These are phyloP conservation scores for mouse (Mus musculus) DNA, from an alignment of 2,113 vertebrate genomes.

Conservation along the genomic window DNA sequence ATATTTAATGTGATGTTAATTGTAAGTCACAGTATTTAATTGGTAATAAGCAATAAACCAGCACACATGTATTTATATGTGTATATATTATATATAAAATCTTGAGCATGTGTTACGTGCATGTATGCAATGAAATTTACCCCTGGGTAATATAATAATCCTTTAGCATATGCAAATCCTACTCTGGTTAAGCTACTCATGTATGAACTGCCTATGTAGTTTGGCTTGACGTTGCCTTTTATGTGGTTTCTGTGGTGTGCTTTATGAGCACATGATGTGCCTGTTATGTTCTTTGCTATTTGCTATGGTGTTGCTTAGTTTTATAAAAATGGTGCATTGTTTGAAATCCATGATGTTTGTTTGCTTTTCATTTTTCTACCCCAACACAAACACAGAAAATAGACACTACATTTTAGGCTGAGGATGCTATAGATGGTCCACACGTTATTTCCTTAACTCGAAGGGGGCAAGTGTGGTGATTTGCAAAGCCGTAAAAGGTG, in stretches of 20 bases:
- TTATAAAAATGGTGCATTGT: conserved; percentile 81
- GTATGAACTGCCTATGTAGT: conserved; percentile 25
- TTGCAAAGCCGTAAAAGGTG: conserved; percentile 66
- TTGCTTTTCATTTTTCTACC: conserved; percentile 66
- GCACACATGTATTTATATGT: background rate
- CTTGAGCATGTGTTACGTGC: conserved; percentile 56
- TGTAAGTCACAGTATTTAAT: conserved; percentile 6
- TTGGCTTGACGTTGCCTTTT: conserved; percentile 80
- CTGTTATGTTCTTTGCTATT: conserved; percentile 79
- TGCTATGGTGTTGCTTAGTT: conserved; percentile 74
- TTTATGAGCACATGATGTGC: conserved; percentile 80
- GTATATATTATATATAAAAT: background rate
- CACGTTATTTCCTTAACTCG: conserved; percentile 58
- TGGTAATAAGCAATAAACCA: conserved; percentile 25
- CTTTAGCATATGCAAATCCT: conserved; percentile 16
- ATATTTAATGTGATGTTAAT: conserved; percentile 22
- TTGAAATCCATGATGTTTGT: conserved; percentile 70
- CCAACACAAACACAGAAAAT: conserved; percentile 59
- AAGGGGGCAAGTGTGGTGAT: conserved; percentile 64
- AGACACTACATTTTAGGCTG: conserved; percentile 60
- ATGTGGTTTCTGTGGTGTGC: conserved; percentile 69
- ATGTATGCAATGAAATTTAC: conserved; percentile 51
- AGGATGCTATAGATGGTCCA: conserved; percentile 37
- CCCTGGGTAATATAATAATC: background rate
- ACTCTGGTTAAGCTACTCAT: conserved; percentile 19